These are phyloP conservation scores for Dynastes hyllus DNA, from an alignment of 2,888 invertebrate species.

Conservation along the genomic window DNA sequence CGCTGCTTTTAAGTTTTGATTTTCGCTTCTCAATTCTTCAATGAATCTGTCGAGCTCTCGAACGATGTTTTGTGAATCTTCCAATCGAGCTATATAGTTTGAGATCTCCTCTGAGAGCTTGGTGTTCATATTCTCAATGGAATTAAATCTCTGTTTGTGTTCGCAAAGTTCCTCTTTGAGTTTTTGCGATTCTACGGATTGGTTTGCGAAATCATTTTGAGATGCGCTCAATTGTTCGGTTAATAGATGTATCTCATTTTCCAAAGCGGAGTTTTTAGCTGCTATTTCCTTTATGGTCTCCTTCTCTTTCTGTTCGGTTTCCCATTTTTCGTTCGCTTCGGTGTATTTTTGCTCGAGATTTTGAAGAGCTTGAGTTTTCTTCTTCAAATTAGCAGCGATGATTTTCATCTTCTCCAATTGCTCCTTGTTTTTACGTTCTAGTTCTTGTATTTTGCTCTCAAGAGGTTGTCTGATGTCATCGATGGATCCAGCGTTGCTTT, in stretches of 20 bases:
- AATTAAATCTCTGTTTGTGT: constrained; percentile 70
- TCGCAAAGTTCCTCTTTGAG: constrained; percentile 71
- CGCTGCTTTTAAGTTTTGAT: not conserved
- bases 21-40: constrained; percentile 49
- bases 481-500: constrained; percentile 63
- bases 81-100: constrained; percentile 52
- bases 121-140: constrained; percentile 43
- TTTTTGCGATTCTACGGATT: constrained; percentile 64
- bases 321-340: constrained; percentile 65
- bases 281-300: constrained; percentile 56
- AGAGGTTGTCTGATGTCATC: constrained; percentile 66
- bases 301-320: constrained; percentile 63
- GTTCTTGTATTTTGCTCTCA: constrained; percentile 68
- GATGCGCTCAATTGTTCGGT: constrained; percentile 59
- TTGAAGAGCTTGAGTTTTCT: constrained; percentile 78
- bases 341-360: constrained; percentile 77
- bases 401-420: constrained; percentile 86
- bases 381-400: constrained; percentile 84
- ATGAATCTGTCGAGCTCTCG: constrained; percentile 56
- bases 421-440: constrained; percentile 79
- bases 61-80: constrained; percentile 56
- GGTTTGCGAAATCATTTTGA: constrained; percentile 53
- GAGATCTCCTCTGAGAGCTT: constrained; percentile 53
- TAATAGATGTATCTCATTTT: constrained; percentile 57
- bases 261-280: constrained; percentile 57